Percentiles rank a stretch among this genome's conserved stretches.
Evolutionary conservation across 1,140 invertebrate genomes (phyloP).

Genomic region (Centruroides vittatus): DNA sequence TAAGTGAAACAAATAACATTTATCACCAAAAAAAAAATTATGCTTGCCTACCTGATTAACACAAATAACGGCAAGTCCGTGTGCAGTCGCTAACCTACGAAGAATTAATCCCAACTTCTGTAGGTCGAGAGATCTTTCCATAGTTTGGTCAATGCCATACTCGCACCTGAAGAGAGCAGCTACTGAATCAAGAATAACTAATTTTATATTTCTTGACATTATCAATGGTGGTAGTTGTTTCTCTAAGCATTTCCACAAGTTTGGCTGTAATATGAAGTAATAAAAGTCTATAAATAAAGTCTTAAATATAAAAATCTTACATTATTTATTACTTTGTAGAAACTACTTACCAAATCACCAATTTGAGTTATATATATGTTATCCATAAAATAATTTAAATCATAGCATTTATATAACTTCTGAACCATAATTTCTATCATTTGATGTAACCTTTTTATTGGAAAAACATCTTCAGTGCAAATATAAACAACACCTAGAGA

Average conservation of each 20-base stretch:
- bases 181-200: slow-evolving; percentile 58
- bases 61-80: slow-evolving; percentile 45
- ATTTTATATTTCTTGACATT: slow-evolving; percentile 34
- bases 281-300: background rate
- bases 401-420: too few relatives aligned
- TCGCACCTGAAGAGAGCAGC: slow-evolving; percentile 53
- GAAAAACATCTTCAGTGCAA: slow-evolving; percentile 58
- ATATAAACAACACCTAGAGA: slow-evolving; percentile 50
- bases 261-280: background rate
- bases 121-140: slow-evolving; percentile 39
- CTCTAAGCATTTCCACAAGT: background rate
- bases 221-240: background rate
- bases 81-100: slow-evolving; percentile 36
- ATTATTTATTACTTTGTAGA: background rate
- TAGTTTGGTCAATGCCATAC: slow-evolving; percentile 33
- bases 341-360: background rate
- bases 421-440: background rate
- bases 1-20: too few relatives aligned
- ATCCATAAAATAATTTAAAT: background rate
- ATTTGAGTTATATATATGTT: background rate
- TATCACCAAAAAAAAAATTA: background rate
- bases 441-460: slow-evolving; percentile 42
- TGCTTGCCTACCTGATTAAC: slow-evolving; percentile 49
- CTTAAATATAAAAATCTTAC: slow-evolving; percentile 16
- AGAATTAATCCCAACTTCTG: slow-evolving; percentile 39